Conservation (phyloP, 2,113 vertebrate genomes). For the Eudyptes chrysolophus region DNA sequence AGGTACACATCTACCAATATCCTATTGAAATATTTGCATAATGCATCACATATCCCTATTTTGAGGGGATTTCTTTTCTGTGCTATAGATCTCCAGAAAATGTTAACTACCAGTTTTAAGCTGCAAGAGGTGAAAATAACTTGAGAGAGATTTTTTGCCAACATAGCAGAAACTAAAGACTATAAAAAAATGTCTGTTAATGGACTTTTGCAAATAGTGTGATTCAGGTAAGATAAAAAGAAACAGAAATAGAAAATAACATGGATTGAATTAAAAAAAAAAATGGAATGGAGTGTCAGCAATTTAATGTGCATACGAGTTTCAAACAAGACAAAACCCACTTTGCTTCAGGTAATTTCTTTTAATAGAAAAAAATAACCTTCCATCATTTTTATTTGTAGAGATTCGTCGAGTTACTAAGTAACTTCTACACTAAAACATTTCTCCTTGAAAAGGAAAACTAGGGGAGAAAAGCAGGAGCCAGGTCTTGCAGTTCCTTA, state of each 20-base stretch:
- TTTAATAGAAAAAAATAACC: not conserved
- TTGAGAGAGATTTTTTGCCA: not conserved
- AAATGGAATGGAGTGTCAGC: not conserved
- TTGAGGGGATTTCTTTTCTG: not conserved
- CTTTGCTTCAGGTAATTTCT: conserved; percentile 29
- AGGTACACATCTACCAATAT: not conserved
- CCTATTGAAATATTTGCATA: not conserved
- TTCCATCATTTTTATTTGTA: conserved; percentile 3
- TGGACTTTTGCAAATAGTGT: not conserved
- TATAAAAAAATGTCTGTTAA: not conserved
- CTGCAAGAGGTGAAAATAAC: conserved; percentile 1
- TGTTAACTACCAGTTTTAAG: not conserved
- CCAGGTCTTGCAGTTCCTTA: not conserved
- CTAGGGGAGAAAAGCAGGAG: not conserved
- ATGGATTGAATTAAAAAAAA: not conserved
- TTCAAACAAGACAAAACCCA: not conserved
- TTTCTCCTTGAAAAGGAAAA: conserved; percentile 2
- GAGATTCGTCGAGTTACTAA: not conserved
- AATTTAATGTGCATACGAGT: not conserved
- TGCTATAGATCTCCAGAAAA: not conserved
- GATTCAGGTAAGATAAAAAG: not conserved
- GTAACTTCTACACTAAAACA: not conserved
- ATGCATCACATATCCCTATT: not conserved
- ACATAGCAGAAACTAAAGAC: not conserved
- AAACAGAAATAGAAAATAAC: not conserved